A percentile compares a stretch with the other conserved stretches of the same genome.
phyloP scores from a whole-genome alignment of 2,888 invertebrate genomes.

The Agrochola lychnidis region DNA sequence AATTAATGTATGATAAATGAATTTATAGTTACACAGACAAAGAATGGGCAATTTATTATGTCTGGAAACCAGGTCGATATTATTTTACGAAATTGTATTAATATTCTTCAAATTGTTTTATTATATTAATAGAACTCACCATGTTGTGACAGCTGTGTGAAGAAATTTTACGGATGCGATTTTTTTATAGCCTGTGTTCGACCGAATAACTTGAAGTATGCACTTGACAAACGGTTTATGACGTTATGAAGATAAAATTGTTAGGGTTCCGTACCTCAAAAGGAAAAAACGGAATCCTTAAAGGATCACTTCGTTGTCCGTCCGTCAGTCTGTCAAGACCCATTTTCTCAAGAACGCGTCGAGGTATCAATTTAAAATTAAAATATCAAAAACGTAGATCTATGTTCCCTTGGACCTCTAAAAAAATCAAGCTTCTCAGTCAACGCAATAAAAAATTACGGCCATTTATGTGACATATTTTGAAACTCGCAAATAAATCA shows the following conservation, averaged over 20 bases:
- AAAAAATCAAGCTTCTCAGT: no score
- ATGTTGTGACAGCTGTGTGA: background rate
- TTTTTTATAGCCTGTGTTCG: background rate
- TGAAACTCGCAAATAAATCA: no score
- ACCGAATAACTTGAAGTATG: background rate
- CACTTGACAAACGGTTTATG: background rate
- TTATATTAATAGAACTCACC: slow-evolving; percentile 23
- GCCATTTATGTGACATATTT: no score
- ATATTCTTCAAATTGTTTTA: slow-evolving; percentile 44
- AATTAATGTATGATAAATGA: slow-evolving; percentile 67
- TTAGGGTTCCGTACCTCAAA: no score
- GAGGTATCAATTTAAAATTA: no score
- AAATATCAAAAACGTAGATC: no score
- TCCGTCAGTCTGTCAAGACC: no score
- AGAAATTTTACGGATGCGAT: background rate
- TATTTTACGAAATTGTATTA: slow-evolving; percentile 53
- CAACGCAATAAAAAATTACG: no score
- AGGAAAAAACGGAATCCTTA: no score
- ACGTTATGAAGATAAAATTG: background rate
- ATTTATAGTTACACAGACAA: slow-evolving; percentile 60
- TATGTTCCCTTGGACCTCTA: no score
- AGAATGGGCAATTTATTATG: slow-evolving; percentile 63
- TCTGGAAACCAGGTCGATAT: slow-evolving; percentile 58
- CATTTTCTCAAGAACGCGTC: no score
- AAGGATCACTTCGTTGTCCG: no score